phyloP scores from a whole-genome alignment of 1,140 invertebrate species.

The Tyrophagus putrescentiae region DNA sequence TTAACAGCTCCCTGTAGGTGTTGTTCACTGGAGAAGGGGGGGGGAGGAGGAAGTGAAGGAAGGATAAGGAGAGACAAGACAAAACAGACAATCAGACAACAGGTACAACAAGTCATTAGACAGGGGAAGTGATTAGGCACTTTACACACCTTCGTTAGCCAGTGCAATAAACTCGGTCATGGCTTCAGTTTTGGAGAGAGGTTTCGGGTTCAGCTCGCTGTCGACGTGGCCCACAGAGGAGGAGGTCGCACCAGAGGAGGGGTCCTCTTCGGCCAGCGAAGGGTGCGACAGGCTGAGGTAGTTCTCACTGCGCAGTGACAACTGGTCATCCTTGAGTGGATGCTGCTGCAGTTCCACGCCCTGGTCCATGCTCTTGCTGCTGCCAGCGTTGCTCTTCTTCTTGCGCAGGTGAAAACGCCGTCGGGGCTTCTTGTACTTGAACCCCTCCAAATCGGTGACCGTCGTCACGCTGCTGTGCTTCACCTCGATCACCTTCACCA shows the following conservation, averaged over 20 bases:
- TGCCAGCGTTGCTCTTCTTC: constrained; percentile 33
- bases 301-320: constrained; percentile 21
- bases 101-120: too few species aligned
- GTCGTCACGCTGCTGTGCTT: neutral
- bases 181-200: constrained; percentile 25
- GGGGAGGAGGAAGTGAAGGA: constrained; percentile 1
- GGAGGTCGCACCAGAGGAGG: constrained; percentile 23
- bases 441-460: constrained; percentile 38
- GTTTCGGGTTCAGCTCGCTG: neutral
- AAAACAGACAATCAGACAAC: too few species aligned
- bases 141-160: constrained; percentile 40
- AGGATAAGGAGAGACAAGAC: neutral
- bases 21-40: neutral
- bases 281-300: constrained; percentile 37
- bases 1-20: neutral
- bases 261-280: constrained; percentile 29
- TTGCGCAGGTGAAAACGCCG: constrained; percentile 51
- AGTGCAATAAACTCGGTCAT: constrained; percentile 42
- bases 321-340: neutral
- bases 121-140: neutral
- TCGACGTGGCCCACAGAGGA: constrained; percentile 29
- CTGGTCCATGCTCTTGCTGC: constrained; percentile 15
- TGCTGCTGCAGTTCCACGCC: constrained; percentile 14
- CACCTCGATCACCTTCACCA: constrained; percentile 40
- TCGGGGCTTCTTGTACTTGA: constrained; percentile 49